Evolutionary conservation across 2,797 vertebrate genomes (phyloP), one percentile per base, ranked within the genome.

Genomic region (Steatocranus sp.): DNA sequence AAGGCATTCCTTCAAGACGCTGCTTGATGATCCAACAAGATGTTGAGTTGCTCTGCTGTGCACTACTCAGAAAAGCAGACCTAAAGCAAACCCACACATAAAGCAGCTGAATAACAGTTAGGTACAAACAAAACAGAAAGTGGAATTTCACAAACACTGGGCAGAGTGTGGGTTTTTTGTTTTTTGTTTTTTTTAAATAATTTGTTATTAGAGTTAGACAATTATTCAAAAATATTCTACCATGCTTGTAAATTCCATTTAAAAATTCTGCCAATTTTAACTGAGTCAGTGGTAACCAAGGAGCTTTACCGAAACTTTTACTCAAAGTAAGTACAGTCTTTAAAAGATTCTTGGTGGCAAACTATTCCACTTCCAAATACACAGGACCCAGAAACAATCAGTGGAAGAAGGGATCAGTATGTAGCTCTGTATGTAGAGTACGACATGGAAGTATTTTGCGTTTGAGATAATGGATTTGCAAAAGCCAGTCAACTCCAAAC

Each of bases 131-230:
- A 27, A 70, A 46, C 66, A 46, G 14, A 11, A 70, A 70, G 23
- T 70, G 66, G 15, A 27, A 70, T 46, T 27, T 70, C 66, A 70
- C 8, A 46, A 43, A 70, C 14, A 17, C 20, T 25, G 14, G 14
- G 23, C 23, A 70, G 20, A 41, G 34, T 23, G n/a, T 38, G 36
- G 11, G 7, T 0, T 10, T 51, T 11, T 12, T 11, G n/a, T n/a
- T n/a, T n/a, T n/a, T 23, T 0, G 0, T 18, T 9, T 11, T 43
- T 43, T 7, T 15, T 3, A 3, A 10, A 68, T 2, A 41, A 17
- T 27, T 68, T 2, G 1, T 1, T 46, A 70, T 3, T 10, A 18
- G 9, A 43, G 23, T 70, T 27, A 27, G 23, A 46, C 66, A 46
- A 27, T 27, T 46, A 46, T 70, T 27, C 38, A 43, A 43, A 68